Percentiles rank a stretch among this genome's conserved stretches.
Evolutionary conservation across 2,113 vertebrate genomes (phyloP).

Genomic region (Platycercus adscitus): DNA sequence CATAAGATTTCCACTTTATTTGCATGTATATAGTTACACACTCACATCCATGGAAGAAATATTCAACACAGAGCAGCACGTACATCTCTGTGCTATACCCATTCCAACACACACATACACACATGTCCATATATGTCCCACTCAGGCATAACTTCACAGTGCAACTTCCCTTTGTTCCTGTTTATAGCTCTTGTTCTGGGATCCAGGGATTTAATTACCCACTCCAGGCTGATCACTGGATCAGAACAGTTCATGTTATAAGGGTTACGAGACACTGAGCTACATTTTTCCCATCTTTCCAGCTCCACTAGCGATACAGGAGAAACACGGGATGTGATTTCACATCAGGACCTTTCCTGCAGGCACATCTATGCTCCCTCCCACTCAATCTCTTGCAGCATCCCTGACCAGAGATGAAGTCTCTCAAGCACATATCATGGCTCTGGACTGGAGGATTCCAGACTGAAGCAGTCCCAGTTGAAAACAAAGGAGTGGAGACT

Average conservation of each 20-base stretch:
- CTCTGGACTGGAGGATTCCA: background rate
- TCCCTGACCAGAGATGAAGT: background rate
- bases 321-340: background rate
- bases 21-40: background rate
- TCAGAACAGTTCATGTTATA: background rate
- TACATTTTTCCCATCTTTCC: background rate
- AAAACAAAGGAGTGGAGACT: background rate
- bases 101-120: fast-evolving
- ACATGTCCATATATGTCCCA: background rate
- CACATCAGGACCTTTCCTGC: background rate
- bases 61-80: background rate
- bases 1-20: background rate
- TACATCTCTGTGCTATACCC: background rate
- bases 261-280: background rate
- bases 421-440: fast-evolving
- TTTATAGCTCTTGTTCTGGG: background rate
- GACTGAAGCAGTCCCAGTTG: background rate
- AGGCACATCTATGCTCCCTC: fast-evolving
- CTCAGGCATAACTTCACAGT: background rate
- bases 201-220: background rate
- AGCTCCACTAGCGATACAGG: background rate
- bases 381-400: background rate
- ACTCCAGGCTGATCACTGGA: background rate
- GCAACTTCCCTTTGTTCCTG: background rate
- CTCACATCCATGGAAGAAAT: background rate